These are phyloP conservation scores for Mesoclemmys tuberculata DNA, from an alignment of 2,113 vertebrate genomes.

Conservation along the genomic window DNA sequence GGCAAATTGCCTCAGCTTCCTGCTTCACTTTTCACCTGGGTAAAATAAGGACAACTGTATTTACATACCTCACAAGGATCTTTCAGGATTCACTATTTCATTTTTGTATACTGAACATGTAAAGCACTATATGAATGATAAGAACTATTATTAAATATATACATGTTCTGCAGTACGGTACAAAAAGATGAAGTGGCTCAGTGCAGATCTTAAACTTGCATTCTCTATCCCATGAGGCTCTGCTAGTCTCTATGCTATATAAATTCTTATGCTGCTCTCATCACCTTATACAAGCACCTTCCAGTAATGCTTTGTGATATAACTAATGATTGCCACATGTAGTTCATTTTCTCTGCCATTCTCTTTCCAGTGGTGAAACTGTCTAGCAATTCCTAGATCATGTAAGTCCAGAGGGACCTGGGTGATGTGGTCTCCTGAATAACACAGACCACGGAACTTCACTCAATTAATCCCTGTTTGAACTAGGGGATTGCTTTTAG, in stretches of 20 bases:
- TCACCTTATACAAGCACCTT: neutral
- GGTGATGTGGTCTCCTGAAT: neutral
- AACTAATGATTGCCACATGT: slow-evolving; percentile 67
- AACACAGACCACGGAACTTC: neutral
- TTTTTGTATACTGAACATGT: neutral
- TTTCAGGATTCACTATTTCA: neutral
- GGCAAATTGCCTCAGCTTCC: neutral
- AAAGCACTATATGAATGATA: neutral
- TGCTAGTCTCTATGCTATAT: neutral
- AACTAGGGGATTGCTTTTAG: neutral
- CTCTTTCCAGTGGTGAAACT: slow-evolving; percentile 67
- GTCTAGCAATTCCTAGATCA: neutral
- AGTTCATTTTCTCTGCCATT: slow-evolving; percentile 58
- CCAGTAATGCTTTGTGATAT: slow-evolving; percentile 62
- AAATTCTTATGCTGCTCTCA: neutral
- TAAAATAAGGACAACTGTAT: neutral
- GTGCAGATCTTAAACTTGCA: neutral
- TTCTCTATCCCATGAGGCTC: neutral
- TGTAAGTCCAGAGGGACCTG: neutral
- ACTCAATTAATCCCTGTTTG: neutral
- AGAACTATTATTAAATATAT: neutral
- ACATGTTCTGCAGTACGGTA: neutral
- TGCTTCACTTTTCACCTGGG: neutral
- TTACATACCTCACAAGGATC: neutral
- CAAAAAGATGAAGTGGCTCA: neutral